phyloP scores from a whole-genome alignment of 2,888 invertebrate genomes.

The Panorpa germanica region DNA sequence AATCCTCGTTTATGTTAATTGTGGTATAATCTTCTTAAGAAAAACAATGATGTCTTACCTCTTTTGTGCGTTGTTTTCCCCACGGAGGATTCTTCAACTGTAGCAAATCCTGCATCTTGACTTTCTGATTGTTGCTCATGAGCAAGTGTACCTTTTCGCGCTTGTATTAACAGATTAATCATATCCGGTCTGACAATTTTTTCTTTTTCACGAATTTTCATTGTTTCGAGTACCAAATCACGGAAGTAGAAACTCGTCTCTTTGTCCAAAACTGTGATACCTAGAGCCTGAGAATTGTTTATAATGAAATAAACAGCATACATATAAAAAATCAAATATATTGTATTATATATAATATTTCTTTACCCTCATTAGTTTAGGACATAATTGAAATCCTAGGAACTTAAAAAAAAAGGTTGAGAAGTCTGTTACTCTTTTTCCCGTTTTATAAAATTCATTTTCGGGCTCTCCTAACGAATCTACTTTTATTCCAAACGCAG shows the following conservation, averaged over 20 bases:
- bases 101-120: conserved; percentile 16
- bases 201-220: conserved; percentile 21
- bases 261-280: too few species aligned
- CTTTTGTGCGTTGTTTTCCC: too few species aligned
- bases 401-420: conserved; percentile 15
- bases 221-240: conserved; percentile 22
- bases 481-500: conserved; percentile 29
- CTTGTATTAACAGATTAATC: conserved; percentile 34
- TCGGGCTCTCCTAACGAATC: conserved; percentile 29
- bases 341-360: too few species aligned
- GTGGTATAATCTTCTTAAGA: too few species aligned
- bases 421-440: conserved; percentile 22
- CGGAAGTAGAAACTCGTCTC: conserved; percentile 19
- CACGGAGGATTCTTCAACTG: conserved; percentile 17
- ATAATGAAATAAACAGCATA: too few species aligned
- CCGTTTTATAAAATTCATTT: conserved; percentile 33
- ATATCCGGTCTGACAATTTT: conserved; percentile 28
- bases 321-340: too few species aligned
- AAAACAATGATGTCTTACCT: too few species aligned
- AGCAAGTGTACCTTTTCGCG: conserved; percentile 22
- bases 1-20: too few species aligned
- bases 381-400: background rate
- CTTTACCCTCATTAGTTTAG: conserved; percentile 11
- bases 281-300: too few species aligned
- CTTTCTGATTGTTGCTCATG: conserved; percentile 9